Evolutionary conservation across 2,888 invertebrate genomes (phyloP).

Genomic region (Plutella xylostella): DNA sequence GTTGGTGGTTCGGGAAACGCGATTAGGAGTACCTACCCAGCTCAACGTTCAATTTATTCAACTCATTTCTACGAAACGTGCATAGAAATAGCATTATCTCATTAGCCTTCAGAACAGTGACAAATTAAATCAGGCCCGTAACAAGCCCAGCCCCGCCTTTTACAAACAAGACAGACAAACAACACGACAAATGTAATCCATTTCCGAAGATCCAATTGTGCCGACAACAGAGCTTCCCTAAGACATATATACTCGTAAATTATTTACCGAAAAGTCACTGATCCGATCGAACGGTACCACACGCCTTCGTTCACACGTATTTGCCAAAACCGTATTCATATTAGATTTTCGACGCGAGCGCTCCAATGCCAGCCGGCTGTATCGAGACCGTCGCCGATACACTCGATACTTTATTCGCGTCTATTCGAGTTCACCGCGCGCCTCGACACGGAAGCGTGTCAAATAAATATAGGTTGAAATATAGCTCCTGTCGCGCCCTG

Average conservation of each 20-base stretch:
- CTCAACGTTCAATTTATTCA: too few species aligned
- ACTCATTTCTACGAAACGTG: too few species aligned
- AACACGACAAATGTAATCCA: constrained; percentile 2
- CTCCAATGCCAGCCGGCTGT: constrained; percentile 46
- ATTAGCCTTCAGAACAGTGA: too few species aligned
- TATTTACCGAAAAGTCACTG: constrained; percentile 5
- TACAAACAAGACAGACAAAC: constrained; percentile 2
- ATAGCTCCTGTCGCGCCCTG: constrained; percentile 49
- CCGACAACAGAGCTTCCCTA: not conserved
- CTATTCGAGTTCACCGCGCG: constrained; percentile 41
- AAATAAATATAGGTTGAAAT: constrained; percentile 63
- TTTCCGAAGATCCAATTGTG: constrained; percentile 1
- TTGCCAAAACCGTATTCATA: constrained; percentile 64
- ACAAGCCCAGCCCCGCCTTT: too few species aligned
- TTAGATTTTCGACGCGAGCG: constrained; percentile 50
- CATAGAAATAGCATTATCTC: too few species aligned
- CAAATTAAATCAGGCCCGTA: not conserved
- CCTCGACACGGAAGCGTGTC: constrained; percentile 54
- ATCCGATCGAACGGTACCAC: constrained; percentile 20
- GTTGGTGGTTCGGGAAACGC: too few species aligned
- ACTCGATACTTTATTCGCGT: constrained; percentile 60
- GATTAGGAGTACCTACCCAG: too few species aligned
- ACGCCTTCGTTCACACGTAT: constrained; percentile 29
- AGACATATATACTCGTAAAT: constrained; percentile 1
- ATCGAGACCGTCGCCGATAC: constrained; percentile 57